These are phyloP conservation scores for Pseudorhombus dupliciocellatus DNA, from an alignment of 2,113 vertebrate genomes.

Conservation along the genomic window DNA sequence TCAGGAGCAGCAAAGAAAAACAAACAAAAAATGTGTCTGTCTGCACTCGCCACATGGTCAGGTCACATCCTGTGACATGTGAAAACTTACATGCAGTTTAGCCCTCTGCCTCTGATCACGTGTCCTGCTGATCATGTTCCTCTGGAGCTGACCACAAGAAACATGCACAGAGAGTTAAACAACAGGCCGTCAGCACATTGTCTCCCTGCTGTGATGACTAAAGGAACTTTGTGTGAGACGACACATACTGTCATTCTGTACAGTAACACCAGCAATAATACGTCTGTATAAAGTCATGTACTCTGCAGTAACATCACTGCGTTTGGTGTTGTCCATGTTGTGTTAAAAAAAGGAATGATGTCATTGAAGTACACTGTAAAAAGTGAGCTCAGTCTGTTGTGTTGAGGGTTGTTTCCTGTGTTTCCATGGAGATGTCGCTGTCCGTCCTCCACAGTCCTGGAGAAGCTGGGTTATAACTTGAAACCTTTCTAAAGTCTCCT, in stretches of 20 bases:
- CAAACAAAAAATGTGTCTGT: constrained; percentile 41
- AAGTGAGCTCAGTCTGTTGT: not conserved
- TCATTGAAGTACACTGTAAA: not conserved
- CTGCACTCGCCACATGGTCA: constrained; percentile 50
- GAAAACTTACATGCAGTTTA: too few species aligned
- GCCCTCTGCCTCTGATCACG: too few species aligned
- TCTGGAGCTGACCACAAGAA: too few species aligned
- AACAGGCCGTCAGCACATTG: not conserved
- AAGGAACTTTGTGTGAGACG: too few species aligned
- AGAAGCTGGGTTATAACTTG: not conserved
- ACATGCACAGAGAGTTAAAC: constrained; percentile 11
- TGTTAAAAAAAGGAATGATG: not conserved
- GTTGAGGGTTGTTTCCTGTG: constrained; percentile 11
- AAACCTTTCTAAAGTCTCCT: not conserved
- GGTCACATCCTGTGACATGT: constrained; percentile 73
- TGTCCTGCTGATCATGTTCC: too few species aligned
- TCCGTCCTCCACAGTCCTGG: constrained; percentile 2
- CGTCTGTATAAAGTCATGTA: not conserved
- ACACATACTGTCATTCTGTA: too few species aligned
- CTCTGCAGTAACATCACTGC: not conserved
- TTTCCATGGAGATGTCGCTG: constrained; percentile 10
- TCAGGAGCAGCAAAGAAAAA: constrained; percentile 39
- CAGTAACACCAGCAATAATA: too few species aligned
- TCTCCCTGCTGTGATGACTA: not conserved
- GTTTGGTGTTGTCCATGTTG: not conserved